Base-by-base conservation (phyloP, 92 coral and sea anemone species). In the Hydrozoanthus gracilis region DNA sequence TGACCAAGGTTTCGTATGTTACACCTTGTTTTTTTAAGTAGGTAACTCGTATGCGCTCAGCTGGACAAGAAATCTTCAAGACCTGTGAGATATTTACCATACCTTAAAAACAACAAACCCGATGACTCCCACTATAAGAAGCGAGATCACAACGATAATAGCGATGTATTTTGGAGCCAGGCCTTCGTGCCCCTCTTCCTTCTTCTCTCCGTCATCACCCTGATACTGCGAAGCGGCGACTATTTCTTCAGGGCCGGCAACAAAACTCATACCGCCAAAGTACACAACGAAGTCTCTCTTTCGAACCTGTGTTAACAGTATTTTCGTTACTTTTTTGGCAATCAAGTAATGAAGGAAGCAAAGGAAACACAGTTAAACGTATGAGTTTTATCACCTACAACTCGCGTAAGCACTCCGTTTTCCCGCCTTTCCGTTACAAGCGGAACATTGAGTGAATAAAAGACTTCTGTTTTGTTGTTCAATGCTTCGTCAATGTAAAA, bases 221-320 rank as follows among this genome's bases (percentile, higher is more conserved):
- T 15, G 14, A 9, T 80, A 80, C 60, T 80, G 85, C 9, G 85
- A 48, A 11, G 56, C 58, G 0, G 85, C 48, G 10, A 80, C 85
- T 16, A 80, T 64, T 11, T 80, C 85, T 8, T 80, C 85, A 0
- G 85, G 85, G 56, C 85, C 85, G 65, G 85, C 85, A 7, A 80
- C 85, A 10, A 80, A 80, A n/a, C 16, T 80, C 85, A 65, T 80
- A 3, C 85, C 85, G 13, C 71, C 85, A 80, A 80, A 80, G 61
- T 80, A 65, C 46, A 80, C 44, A 7, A 62, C 12, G 47, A 80
- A 48, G 72, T 80, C 85, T 64, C 44, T 80, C 48, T 64, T 80
- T 20, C 85, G 73, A 16, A 80, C 58, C 85, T 80, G 74, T 20
- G 82, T 55, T 17, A 9, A 20, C 11, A 66, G n/a, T n/a, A n/a